phyloP scores from a whole-genome alignment of 53 echinoderm and acorn worm species.

The Apostichopus leukothele region DNA sequence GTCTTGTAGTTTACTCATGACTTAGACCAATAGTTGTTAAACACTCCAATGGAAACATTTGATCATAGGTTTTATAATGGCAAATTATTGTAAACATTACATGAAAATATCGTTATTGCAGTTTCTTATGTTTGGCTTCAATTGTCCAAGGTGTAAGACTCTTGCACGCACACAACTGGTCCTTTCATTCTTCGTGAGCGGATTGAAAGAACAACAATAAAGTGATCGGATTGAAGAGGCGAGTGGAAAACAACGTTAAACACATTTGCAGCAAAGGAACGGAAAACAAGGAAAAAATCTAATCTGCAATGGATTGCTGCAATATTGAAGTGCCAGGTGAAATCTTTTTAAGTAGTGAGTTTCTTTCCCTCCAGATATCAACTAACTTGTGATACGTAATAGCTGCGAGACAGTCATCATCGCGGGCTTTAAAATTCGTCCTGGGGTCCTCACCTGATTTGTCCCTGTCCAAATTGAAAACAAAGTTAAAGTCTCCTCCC shows the following conservation, averaged over 20 bases:
- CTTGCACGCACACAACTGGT: too few relatives aligned
- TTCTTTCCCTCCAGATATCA: slow-evolving; percentile 55
- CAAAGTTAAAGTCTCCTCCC: slow-evolving; percentile 18
- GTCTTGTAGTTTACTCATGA: too few relatives aligned
- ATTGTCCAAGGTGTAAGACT: too few relatives aligned
- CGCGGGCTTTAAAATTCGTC: slow-evolving; percentile 39
- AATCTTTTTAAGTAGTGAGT: slow-evolving; percentile 21
- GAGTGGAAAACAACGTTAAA: slow-evolving; percentile 7
- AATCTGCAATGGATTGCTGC: slow-evolving; percentile 45
- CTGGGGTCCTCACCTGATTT: slow-evolving; percentile 39
- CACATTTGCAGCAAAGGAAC: slow-evolving; percentile 16
- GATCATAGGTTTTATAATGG: too few relatives aligned
- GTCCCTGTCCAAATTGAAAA: slow-evolving; percentile 34
- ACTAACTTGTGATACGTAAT: slow-evolving; percentile 17
- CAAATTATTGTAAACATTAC: too few relatives aligned
- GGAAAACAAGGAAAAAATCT: slow-evolving; percentile 55
- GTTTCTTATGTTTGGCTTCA: too few relatives aligned
- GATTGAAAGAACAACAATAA: slow-evolving; percentile 13
- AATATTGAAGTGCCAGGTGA: slow-evolving; percentile 44
- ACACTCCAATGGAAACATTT: too few relatives aligned
- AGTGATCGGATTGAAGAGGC: slow-evolving; percentile 54
- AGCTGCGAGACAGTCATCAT: not conserved
- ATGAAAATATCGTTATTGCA: too few relatives aligned
- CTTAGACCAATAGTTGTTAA: too few relatives aligned
- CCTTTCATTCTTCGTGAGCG: too few relatives aligned